Base-by-base conservation (phyloP, 2,113 vertebrate species). In the Eleginops maclovinus region DNA sequence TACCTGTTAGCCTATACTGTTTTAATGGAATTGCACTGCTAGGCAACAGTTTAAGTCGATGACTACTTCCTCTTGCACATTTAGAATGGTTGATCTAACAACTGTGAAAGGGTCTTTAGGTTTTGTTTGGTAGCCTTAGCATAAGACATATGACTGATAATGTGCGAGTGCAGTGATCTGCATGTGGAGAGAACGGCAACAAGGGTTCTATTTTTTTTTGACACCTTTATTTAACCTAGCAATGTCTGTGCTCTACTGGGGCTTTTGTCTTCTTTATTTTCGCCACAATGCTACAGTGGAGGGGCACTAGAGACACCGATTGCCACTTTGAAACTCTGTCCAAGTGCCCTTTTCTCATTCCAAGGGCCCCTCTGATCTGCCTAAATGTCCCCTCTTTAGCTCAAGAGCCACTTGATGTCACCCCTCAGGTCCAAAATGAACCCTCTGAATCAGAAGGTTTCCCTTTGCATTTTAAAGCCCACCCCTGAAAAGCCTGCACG, bases 321-420 rank as follows among this genome's bases (percentile, higher is more conserved):
- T 28, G 46, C 63, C 72, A 53, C 54, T 46, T 17, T 64, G 50
- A 51, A 53, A 64, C 56, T 64, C 3, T 11, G 15, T 54, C 66
- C 72, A 66, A 84, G 64, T 67, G 60, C 36, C 50, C 50, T 64
- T 68, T 63, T 68, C 63, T 86, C 51, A 47, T 58, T 72, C 75
- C 66, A 81, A 83, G 75, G 62, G 28, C 65, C 26, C 58, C 62
- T 72, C 53, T 85, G 69, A 36, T 63, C 1, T 4, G 79, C 65
- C 78, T 77, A 22, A 55, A 69, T 68, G 59, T 83, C 75, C 40
- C 53, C 2, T 69, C 63, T 70, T 77, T 14, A 68, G 66, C 70
- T 84, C 50, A 70, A 88, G 86, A 61, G 79, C 61, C 70, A 77
- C 77, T 87, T 67, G 47, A 55, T 54, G 65, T 80, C 62, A 56